Evolutionary conservation across 2,797 vertebrate genomes (phyloP), one percentile per base, ranked within the genome.

Genomic region (Perodicticus potto): DNA sequence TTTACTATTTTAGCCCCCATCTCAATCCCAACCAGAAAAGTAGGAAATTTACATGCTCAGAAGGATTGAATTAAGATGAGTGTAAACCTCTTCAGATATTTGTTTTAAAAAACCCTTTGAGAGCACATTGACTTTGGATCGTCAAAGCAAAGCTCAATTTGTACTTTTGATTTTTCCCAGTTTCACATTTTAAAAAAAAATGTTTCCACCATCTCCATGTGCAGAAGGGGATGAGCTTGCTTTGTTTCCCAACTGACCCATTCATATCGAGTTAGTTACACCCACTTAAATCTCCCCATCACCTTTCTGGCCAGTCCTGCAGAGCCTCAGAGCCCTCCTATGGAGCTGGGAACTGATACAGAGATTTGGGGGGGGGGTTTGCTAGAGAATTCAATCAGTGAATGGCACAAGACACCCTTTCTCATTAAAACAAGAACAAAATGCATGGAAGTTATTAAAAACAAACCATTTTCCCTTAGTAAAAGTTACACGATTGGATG

Each of bases 251-350:
- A 72, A 16, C 91, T 96, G 91, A 95, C 96, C 89, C 86, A 97
- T 97, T 95, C 95, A 93, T 67, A 91, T 63, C 95, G 92, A 94
- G 95, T 97, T 95, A 96, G 94, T 96, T 96, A 97, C 93, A 96
- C 81, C 77, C 93, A 91, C 49, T 96, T 82, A 87, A 89, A 37
- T 63, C 40, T n/a, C 27, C 49, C 13, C 0, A 32, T 45, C 17
- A 82, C 6, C 25, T 85, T 93, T 67, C 93, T 45, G 78, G 90
- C 81, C 55, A 43, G 40, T 83, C 55, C 57, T 89, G 69, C 0
- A 22, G 81, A 96, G 63, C 65, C 88, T 59, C 0, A 19, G 81
- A 97, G 63, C 65, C 88, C 65, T 92, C 73, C 90, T 95, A 49
- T 37, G 65, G 84, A 91, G 81, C 78, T 86, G 63, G 45, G 86